Base-by-base conservation (phyloP, 2,113 vertebrate genomes). In the Alethe diademata region DNA sequence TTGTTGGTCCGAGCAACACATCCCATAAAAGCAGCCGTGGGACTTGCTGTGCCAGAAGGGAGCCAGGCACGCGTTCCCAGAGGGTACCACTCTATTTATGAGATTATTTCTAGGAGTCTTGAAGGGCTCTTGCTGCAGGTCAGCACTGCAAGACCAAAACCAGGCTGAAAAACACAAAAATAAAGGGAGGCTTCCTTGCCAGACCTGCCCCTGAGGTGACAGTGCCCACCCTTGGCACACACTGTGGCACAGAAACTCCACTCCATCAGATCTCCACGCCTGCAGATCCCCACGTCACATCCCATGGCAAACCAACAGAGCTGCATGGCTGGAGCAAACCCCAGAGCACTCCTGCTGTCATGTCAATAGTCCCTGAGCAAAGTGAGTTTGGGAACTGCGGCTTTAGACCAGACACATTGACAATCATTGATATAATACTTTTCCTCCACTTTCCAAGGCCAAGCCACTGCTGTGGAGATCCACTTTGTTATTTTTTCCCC, bases 11-110 rank as follows among this genome's bases (percentile, higher is more conserved):
- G 11, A 67, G 62, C 13, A 57, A 35, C 3, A 2, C 13, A 12
- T 45, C 29, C 43, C 6, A 1, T 38, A 42, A 47, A 54, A 56
- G 33, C 9, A 25, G 14, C 73, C 1, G 0, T 50, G 43, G 69
- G 73, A 48, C 38, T 17, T 31, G 42, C 53, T 73, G 64, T 50
- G 64, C 50, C 69, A 45, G 24, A 36, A 35, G 5, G 1, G 33
- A 72, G 48, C 42, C 51, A 13, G 47, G 14, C 0, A 0, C 57
- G 33, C 0, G 0, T 38, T 69, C 65, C 64, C 2, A 1, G 16
- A 36, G 15, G 38, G 23, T 24, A 5, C 0, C 0, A 0, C 60
- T 73, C 43, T 56, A 3, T 51, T 76, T 54, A 42, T 4, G 5
- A 73, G 54, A n/a, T 56, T 56, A 35, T 88, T 88, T 47, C 65